Percentiles rank a stretch among this genome's conserved stretches.
These are phyloP conservation scores for Drosophila mimica DNA, from an alignment of 2,888 invertebrate species.

Conservation along the genomic window DNA sequence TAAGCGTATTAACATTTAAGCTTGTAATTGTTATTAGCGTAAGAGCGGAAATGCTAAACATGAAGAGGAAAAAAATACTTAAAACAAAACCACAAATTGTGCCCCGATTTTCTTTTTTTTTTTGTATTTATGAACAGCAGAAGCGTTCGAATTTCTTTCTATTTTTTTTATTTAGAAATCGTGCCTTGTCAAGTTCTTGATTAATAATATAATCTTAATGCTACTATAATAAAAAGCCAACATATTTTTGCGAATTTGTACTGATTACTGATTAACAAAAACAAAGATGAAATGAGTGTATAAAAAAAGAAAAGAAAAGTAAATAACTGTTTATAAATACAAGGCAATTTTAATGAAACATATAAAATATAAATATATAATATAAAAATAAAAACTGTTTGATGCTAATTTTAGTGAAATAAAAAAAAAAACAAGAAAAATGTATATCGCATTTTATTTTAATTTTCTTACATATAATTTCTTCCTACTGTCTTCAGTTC, in stretches of 20 bases:
- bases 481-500: neutral
- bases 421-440: slow-evolving; percentile 39
- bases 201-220: slow-evolving; percentile 50
- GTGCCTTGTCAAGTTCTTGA: slow-evolving; percentile 41
- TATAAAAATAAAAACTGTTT: slow-evolving; percentile 51
- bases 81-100: slow-evolving; percentile 21
- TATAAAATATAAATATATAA: slow-evolving; percentile 13
- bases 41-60: slow-evolving; percentile 33
- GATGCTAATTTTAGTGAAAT: slow-evolving; percentile 73
- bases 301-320: slow-evolving; percentile 15
- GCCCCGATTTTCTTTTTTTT: slow-evolving; percentile 20
- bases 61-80: neutral
- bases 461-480: neutral
- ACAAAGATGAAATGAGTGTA: slow-evolving; percentile 38
- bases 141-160: neutral
- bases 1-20: slow-evolving; percentile 78
- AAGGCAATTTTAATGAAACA: slow-evolving; percentile 40
- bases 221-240: slow-evolving; percentile 41
- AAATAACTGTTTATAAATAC: slow-evolving; percentile 37
- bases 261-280: slow-evolving; percentile 81
- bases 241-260: slow-evolving; percentile 78
- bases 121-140: slow-evolving; percentile 32
- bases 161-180: slow-evolving; percentile 20
- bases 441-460: neutral
- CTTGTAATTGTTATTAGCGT: slow-evolving; percentile 67